Conservation (phyloP, 30 jellyfish, hydroid and myxozoan genomes). For the Morbakka virulenta region DNA sequence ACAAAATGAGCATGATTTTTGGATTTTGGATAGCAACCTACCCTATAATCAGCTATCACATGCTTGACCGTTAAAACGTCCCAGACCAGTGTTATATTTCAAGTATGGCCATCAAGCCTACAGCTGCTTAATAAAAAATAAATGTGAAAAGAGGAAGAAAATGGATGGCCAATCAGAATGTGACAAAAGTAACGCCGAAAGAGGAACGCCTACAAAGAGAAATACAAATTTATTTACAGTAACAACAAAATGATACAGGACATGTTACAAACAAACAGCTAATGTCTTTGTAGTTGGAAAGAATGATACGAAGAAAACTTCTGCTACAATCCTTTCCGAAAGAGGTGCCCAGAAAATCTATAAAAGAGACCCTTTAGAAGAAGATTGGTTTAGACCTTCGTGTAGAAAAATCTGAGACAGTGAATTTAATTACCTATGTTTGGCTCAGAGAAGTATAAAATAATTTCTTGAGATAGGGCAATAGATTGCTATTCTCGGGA, state of each 20-base stretch:
- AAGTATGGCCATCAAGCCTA: not conserved
- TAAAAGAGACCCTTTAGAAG: no score
- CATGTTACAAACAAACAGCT: slow-evolving; percentile 34
- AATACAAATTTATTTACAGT: not conserved
- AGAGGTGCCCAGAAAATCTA: no score
- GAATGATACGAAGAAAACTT: slow-evolving; percentile 1
- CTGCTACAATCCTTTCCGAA: no score
- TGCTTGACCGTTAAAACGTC: no score
- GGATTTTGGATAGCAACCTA: no score
- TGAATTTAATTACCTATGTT: slow-evolving; percentile 28
- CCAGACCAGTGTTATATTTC: slow-evolving; percentile 5
- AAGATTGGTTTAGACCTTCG: not conserved
- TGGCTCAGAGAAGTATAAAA: slow-evolving; percentile 34
- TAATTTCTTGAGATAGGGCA: not conserved
- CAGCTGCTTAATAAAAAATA: not conserved
- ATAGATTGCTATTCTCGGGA: no score
- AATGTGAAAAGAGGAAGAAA: not conserved
- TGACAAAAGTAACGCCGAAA: not conserved
- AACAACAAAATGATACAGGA: not conserved
- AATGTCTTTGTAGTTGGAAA: slow-evolving; percentile 29
- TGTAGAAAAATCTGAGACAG: slow-evolving; percentile 8
- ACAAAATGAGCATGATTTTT: no score
- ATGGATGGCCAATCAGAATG: not conserved
- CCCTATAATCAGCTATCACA: no score
- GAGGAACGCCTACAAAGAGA: no score